These are phyloP conservation scores for Tyrannus savana DNA, from an alignment of 2,113 vertebrate genomes.

Conservation along the genomic window DNA sequence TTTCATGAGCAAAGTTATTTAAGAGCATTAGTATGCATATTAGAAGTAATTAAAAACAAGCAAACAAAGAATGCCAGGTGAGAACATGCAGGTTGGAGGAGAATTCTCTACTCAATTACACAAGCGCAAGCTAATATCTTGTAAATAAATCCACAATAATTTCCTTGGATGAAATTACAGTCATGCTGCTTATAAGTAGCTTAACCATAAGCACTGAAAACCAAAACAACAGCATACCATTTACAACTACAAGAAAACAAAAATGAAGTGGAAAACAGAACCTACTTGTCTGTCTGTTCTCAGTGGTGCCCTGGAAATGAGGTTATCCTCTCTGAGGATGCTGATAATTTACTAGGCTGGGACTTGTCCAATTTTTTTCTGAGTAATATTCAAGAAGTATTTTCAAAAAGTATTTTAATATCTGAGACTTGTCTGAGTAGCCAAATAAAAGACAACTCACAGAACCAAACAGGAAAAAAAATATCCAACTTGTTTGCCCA, in stretches of 20 bases:
- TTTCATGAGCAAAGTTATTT: conserved; percentile 26
- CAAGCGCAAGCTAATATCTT: not conserved
- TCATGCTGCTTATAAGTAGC: not conserved
- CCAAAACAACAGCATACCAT: not conserved
- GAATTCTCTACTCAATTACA: conserved; percentile 6
- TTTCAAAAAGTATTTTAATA: conserved; percentile 8
- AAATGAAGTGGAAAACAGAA: not conserved
- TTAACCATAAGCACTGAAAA: not conserved
- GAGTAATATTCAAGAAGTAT: not conserved
- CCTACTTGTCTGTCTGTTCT: not conserved
- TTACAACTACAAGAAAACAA: not conserved
- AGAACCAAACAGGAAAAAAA: not conserved
- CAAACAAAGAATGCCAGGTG: conserved; percentile 2
- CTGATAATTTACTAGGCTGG: not conserved
- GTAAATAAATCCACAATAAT: conserved; percentile 25
- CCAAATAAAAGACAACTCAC: conserved; percentile 21
- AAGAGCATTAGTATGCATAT: conserved; percentile 14
- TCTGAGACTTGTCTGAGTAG: not conserved
- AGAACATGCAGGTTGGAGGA: not conserved
- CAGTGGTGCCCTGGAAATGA: not conserved
- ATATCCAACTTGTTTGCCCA: not conserved
- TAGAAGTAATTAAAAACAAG: conserved; percentile 46
- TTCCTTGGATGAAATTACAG: conserved; percentile 27
- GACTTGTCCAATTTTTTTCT: not conserved
- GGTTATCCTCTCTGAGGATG: not conserved